These are phyloP conservation scores for Crax fasciolata DNA, from an alignment of 2,797 vertebrate genomes.

Conservation along the genomic window DNA sequence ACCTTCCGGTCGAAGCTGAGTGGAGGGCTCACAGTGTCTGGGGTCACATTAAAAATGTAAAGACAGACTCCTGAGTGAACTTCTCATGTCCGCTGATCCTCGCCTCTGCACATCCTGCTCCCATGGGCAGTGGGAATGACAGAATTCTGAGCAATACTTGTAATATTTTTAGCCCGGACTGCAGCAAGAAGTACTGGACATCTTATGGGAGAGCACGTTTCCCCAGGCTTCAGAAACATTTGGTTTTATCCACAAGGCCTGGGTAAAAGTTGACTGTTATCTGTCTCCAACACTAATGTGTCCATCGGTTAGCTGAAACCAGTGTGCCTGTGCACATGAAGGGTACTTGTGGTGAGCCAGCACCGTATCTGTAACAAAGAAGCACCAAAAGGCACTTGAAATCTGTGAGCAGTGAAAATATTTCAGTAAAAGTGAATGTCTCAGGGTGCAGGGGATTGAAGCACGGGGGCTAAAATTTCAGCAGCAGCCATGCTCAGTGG, in stretches of 20 bases:
- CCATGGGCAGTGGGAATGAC: constrained; percentile 53
- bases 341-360: background rate
- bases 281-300: background rate
- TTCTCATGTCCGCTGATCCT: constrained; percentile 42
- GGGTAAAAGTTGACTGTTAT: background rate
- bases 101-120: constrained; percentile 72
- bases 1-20: background rate
- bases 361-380: fast-evolving
- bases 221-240: background rate
- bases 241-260: background rate
- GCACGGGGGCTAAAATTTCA: background rate
- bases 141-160: constrained; percentile 27
- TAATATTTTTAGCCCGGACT: constrained; percentile 43
- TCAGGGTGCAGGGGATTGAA: background rate
- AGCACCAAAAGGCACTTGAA: background rate
- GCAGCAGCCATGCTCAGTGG: fast-evolving
- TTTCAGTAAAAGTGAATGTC: background rate
- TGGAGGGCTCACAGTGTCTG: background rate
- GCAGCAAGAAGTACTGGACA: background rate
- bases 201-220: constrained; percentile 5
- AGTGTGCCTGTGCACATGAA: fast-evolving
- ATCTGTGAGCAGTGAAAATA: background rate
- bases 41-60: constrained; percentile 52
- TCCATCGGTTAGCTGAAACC: background rate
- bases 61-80: constrained; percentile 47